Conservation (phyloP, 2,888 invertebrate species). For the Drosophila suboccidentalis region DNA sequence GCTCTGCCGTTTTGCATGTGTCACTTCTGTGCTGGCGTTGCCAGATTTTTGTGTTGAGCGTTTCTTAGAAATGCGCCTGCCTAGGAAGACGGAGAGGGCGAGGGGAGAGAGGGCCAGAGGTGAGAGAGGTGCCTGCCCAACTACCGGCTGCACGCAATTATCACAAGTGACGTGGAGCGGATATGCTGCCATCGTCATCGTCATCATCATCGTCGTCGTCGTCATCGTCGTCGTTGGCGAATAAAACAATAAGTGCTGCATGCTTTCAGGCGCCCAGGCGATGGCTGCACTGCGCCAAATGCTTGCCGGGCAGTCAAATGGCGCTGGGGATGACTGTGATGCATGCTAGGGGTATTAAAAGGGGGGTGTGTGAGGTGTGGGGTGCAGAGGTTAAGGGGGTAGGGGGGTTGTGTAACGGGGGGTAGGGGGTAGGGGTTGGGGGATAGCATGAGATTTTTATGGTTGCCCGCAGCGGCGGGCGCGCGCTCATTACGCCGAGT, state of each 20-base stretch:
- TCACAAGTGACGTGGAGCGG: slow-evolving; percentile 81
- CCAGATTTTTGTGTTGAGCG: slow-evolving; percentile 61
- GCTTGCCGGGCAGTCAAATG: slow-evolving; percentile 66
- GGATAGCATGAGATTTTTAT: slow-evolving; percentile 60
- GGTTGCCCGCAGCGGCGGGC: slow-evolving; percentile 76
- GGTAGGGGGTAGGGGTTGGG: neutral
- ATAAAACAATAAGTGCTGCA: slow-evolving; percentile 80
- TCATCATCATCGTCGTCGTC: slow-evolving; percentile 34
- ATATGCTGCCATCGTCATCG: slow-evolving; percentile 69
- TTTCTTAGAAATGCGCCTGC: slow-evolving; percentile 66
- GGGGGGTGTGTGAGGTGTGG: neutral
- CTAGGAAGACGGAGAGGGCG: neutral
- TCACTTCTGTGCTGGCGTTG: slow-evolving; percentile 52
- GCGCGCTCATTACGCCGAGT: slow-evolving; percentile 74
- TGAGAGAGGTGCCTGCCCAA: slow-evolving; percentile 16
- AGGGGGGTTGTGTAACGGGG: neutral
- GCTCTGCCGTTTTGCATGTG: slow-evolving; percentile 52
- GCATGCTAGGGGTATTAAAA: slow-evolving; percentile 5
- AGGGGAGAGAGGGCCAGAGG: neutral
- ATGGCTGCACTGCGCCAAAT: slow-evolving; percentile 70
- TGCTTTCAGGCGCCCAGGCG: slow-evolving; percentile 69
- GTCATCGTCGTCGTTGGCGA: slow-evolving; percentile 54
- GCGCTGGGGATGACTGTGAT: slow-evolving; percentile 26
- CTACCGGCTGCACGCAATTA: slow-evolving; percentile 77
- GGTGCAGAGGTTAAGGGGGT: neutral